Percentiles rank a stretch among this genome's conserved stretches.
Evolutionary conservation across 2,888 invertebrate species (phyloP).

Genomic region (Chaetogeoica ovagalla): DNA sequence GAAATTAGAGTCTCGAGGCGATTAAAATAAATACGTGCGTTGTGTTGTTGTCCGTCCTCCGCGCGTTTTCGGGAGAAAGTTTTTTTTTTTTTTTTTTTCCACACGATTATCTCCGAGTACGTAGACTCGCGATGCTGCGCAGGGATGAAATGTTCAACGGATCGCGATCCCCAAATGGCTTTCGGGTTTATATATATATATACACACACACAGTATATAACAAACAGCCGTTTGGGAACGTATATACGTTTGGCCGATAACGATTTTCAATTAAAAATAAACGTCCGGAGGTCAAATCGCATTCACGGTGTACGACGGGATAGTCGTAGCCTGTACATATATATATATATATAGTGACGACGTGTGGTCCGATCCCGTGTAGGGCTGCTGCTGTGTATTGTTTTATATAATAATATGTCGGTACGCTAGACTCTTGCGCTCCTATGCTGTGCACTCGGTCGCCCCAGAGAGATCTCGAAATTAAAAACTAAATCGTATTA

Average conservation of each 20-base stretch:
- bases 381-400: too few species aligned
- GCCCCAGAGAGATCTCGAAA: too few species aligned
- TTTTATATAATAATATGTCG: too few species aligned
- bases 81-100: neutral
- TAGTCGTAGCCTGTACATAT: neutral
- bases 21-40: too few species aligned
- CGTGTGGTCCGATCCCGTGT: neutral
- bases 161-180: neutral
- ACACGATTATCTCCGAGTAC: too few species aligned
- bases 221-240: neutral
- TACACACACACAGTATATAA: neutral
- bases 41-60: too few species aligned
- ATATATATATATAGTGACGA: neutral
- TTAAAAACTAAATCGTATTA: too few species aligned
- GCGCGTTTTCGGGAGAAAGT: neutral
- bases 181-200: too few species aligned
- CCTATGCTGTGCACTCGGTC: too few species aligned
- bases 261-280: constrained; percentile 46
- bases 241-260: constrained; percentile 19
- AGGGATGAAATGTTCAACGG: neutral
- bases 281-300: constrained; percentile 12
- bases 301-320: neutral
- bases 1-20: too few species aligned
- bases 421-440: too few species aligned
- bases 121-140: too few species aligned